A percentile compares a stretch with the other conserved stretches of the same genome.
These are phyloP conservation scores for Etheostoma perlongum DNA, from an alignment of 2,797 vertebrate genomes.

Conservation along the genomic window DNA sequence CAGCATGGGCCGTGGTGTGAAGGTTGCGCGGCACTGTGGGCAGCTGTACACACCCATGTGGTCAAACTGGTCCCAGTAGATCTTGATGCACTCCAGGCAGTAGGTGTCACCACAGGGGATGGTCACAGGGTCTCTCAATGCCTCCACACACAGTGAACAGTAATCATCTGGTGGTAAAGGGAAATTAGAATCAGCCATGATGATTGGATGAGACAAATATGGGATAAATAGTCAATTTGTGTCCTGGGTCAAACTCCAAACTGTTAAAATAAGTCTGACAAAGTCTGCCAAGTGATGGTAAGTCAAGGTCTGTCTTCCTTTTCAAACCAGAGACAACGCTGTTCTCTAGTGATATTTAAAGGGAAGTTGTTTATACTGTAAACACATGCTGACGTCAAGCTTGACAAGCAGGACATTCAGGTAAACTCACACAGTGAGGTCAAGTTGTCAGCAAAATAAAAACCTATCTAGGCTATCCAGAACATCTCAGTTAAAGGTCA, in stretches of 20 bases:
- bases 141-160: slow-evolving; percentile 86
- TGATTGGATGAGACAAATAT: slow-evolving; percentile 5
- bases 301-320: slow-evolving; percentile 13
- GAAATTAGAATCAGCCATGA: slow-evolving; percentile 78
- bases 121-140: slow-evolving; percentile 83
- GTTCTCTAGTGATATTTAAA: slow-evolving; percentile 63
- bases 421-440: slow-evolving; percentile 31
- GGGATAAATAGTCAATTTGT: neutral
- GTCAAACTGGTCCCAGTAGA: slow-evolving; percentile 89
- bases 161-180: slow-evolving; percentile 77
- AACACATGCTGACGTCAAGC: slow-evolving; percentile 57
- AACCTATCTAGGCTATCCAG: neutral
- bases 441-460: slow-evolving; percentile 36
- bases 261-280: neutral
- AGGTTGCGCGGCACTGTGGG: slow-evolving; percentile 86
- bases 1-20: slow-evolving; percentile 86
- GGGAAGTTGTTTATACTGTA: slow-evolving; percentile 67
- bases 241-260: neutral
- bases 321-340: slow-evolving; percentile 28
- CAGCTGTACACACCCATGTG: slow-evolving; percentile 84
- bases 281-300: neutral
- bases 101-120: slow-evolving; percentile 90
- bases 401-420: slow-evolving; percentile 31
- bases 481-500: neutral
- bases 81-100: slow-evolving; percentile 88